Conservation (phyloP, 92 coral and sea anemone genomes). For the Bergia sp. region DNA sequence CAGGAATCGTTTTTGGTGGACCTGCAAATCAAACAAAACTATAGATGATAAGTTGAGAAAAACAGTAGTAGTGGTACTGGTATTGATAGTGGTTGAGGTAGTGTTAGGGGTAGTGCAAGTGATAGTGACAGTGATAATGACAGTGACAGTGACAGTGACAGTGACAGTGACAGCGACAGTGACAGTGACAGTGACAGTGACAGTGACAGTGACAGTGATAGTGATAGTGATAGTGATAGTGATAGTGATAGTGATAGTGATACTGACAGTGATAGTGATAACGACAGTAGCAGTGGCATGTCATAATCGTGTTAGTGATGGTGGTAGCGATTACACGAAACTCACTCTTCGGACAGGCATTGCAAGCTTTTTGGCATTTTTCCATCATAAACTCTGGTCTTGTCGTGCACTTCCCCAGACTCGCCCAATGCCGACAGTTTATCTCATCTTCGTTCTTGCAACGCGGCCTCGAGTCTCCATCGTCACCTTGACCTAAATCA, state of each 20-base stretch:
- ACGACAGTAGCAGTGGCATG: neutral
- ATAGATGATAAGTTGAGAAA: neutral
- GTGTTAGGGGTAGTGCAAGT: neutral
- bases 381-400: slow-evolving; percentile 71
- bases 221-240: neutral
- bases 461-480: neutral
- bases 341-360: slow-evolving; percentile 85
- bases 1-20: slow-evolving; percentile 24
- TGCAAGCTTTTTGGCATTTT: slow-evolving; percentile 78
- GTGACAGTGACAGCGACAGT: no score
- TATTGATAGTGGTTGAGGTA: neutral
- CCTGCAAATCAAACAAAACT: neutral
- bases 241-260: no score
- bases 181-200: neutral
- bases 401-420: slow-evolving; percentile 68
- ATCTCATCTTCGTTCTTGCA: slow-evolving; percentile 72
- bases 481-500: slow-evolving; percentile 33
- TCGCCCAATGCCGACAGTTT: slow-evolving; percentile 87
- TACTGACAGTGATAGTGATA: neutral
- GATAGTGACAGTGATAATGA: no score
- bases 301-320: neutral
- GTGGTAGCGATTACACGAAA: neutral
- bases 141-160: neutral
- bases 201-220: no score
- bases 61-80: neutral